Conservation (phyloP, 2,888 invertebrate genomes). For the Nipponacmea schrenckii region DNA sequence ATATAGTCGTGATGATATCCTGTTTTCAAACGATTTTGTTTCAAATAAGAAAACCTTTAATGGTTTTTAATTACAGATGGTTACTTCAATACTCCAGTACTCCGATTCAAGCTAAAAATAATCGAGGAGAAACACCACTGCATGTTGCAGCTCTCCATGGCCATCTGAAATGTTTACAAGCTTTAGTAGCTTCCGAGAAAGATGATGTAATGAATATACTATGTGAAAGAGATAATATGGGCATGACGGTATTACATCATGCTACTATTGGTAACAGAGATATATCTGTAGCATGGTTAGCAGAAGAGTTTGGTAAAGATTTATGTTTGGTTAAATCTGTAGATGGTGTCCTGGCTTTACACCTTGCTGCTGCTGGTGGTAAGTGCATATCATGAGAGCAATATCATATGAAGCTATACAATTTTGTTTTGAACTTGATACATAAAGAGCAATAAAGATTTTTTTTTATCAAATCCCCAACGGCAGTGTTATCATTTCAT, state of each 20-base stretch:
- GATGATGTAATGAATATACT: slow-evolving; percentile 12
- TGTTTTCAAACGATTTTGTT: too few relatives aligned
- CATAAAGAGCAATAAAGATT: neutral
- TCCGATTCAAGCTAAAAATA: slow-evolving; percentile 31
- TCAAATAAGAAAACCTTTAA: too few relatives aligned
- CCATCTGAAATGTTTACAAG: slow-evolving; percentile 34
- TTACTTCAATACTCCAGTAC: slow-evolving; percentile 29
- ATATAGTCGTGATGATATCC: too few relatives aligned
- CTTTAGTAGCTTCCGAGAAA: slow-evolving; percentile 18
- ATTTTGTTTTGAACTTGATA: too few relatives aligned
- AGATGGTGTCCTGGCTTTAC: slow-evolving; percentile 34
- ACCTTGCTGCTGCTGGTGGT: slow-evolving; percentile 41
- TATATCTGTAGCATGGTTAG: slow-evolving; percentile 32
- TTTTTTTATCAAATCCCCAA: neutral
- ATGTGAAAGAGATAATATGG: slow-evolving; percentile 32
- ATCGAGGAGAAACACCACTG: slow-evolving; percentile 34
- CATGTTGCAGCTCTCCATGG: slow-evolving; percentile 36
- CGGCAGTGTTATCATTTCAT: neutral
- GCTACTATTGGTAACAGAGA: slow-evolving; percentile 33
- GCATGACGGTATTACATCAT: slow-evolving; percentile 38
- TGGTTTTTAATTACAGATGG: slow-evolving; percentile 27
- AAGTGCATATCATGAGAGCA: neutral
- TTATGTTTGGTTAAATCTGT: slow-evolving; percentile 31
- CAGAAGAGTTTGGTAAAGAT: slow-evolving; percentile 33
- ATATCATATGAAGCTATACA: too few relatives aligned